These are phyloP conservation scores for Ianthella basta DNA, from an alignment of 37 sponge, comb jelly and placozoan genomes.

Conservation along the genomic window DNA sequence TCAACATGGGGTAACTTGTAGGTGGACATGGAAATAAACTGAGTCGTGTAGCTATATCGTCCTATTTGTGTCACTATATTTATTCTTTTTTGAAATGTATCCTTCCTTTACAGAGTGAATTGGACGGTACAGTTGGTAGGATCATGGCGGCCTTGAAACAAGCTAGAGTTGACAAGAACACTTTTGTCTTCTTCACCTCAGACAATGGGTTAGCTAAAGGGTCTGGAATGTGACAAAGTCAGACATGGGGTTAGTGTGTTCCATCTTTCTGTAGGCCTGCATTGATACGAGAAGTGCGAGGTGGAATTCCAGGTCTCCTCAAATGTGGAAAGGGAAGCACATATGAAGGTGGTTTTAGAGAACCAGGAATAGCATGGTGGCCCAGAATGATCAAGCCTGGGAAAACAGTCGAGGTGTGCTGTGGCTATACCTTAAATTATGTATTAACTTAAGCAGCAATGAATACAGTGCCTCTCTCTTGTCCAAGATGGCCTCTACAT, in stretches of 20 bases:
- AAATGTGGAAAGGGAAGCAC: slow-evolving; percentile 75
- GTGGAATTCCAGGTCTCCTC: slow-evolving; percentile 65
- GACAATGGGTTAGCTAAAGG: slow-evolving; percentile 72
- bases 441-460: too few species aligned
- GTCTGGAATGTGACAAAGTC: background rate
- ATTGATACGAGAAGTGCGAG: slow-evolving; percentile 30
- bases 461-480: too few species aligned
- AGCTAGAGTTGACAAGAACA: slow-evolving; percentile 65
- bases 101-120: slow-evolving; percentile 48
- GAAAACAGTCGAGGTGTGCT: slow-evolving; percentile 44
- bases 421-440: too few species aligned
- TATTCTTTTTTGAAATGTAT: background rate
- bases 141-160: slow-evolving; percentile 53
- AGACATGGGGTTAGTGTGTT: too few species aligned
- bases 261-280: slow-evolving; percentile 37
- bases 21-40: background rate
- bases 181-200: slow-evolving; percentile 82
- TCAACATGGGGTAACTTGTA: background rate
- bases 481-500: slow-evolving; percentile 37
- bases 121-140: slow-evolving; percentile 75
- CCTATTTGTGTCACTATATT: background rate
- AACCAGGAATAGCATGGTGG: slow-evolving; percentile 72
- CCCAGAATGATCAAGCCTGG: slow-evolving; percentile 64
- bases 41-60: background rate
- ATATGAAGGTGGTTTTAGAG: slow-evolving; percentile 72